A percentile compares a stretch with the other conserved stretches of the same genome.
Evolutionary conservation across 53 echinoderm and acorn worm species (phyloP).

Genomic region (Echinarachnius parma): DNA sequence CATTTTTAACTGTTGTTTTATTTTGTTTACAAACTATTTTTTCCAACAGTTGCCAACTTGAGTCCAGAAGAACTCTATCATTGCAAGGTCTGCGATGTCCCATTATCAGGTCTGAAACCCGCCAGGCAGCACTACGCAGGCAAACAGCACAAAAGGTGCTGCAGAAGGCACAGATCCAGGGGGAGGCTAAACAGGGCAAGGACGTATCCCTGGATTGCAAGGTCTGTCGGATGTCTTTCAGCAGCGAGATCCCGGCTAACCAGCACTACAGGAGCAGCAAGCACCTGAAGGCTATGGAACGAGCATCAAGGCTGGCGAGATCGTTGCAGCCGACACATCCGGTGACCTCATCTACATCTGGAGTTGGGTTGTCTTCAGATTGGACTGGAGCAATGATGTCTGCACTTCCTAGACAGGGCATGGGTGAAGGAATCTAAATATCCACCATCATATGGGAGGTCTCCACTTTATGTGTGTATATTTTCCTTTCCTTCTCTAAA

Average conservation of each 20-base stretch:
- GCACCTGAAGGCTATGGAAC: slow-evolving; percentile 8
- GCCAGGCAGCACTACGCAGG: slow-evolving; percentile 27
- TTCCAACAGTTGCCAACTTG: no score
- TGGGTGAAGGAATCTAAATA: no score
- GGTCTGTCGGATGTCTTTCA: slow-evolving; percentile 9
- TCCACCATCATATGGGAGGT: no score
- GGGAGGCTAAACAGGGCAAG: background rate
- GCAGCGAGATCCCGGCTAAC: background rate
- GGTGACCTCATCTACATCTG: no score
- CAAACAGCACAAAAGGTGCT: slow-evolving; percentile 18
- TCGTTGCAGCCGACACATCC: no score
- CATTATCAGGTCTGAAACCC: background rate
- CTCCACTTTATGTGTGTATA: no score
- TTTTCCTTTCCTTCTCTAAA: no score
- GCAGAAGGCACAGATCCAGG: background rate
- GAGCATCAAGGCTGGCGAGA: background rate
- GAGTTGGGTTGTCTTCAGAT: no score
- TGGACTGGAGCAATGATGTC: no score
- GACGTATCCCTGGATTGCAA: slow-evolving; percentile 12
- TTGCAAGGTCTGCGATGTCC: slow-evolving; percentile 10
- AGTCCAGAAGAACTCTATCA: background rate
- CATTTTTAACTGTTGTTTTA: no score
- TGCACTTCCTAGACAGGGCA: no score
- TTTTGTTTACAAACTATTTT: no score
- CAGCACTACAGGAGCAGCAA: slow-evolving; percentile 19